These are phyloP conservation scores for Heliconius ismenius DNA, from an alignment of 2,888 invertebrate genomes.

Conservation along the genomic window DNA sequence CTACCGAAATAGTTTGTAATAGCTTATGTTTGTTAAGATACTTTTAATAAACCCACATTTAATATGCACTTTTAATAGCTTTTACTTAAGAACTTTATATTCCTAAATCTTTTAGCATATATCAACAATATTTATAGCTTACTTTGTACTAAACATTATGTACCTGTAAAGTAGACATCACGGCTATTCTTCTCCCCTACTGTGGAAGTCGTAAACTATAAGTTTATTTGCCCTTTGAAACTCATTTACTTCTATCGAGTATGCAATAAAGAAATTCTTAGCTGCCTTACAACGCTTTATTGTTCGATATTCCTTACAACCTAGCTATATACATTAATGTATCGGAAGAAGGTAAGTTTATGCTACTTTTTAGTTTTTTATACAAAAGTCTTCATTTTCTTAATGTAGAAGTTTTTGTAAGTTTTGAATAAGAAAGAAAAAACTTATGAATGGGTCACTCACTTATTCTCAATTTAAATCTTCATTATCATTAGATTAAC, in stretches of 20 bases:
- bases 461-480: too few species aligned
- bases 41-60: background rate
- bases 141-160: slow-evolving; percentile 1
- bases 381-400: background rate
- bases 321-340: background rate
- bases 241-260: slow-evolving; percentile 27
- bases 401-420: background rate
- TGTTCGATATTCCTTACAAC: background rate
- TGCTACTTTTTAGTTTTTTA: background rate
- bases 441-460: too few species aligned
- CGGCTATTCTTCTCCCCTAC: slow-evolving; percentile 4
- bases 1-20: background rate
- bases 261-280: slow-evolving; percentile 12
- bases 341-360: background rate
- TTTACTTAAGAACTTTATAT: background rate
- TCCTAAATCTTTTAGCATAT: background rate
- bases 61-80: background rate
- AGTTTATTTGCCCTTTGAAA: slow-evolving; percentile 33
- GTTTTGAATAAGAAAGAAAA: too few species aligned
- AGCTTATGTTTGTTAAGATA: background rate
- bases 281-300: background rate
- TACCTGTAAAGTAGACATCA: slow-evolving; percentile 11
- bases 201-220: slow-evolving; percentile 34
- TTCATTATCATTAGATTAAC: too few species aligned
- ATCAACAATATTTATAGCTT: background rate